These are phyloP conservation scores for Siderastrea radians DNA, from an alignment of 92 coral and sea anemone species.

Conservation along the genomic window DNA sequence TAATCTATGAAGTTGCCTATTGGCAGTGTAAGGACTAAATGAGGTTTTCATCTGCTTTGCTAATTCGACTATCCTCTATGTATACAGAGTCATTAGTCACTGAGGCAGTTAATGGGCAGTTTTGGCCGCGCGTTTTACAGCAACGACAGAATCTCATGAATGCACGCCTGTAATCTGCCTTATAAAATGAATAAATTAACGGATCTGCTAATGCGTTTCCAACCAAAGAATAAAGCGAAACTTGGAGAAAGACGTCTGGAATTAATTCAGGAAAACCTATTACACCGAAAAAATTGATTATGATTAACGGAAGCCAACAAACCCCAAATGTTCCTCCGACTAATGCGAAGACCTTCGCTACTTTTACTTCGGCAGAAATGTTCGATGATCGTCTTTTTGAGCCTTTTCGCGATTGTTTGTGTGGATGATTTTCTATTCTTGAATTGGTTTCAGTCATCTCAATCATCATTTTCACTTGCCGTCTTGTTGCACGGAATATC, in stretches of 20 bases:
- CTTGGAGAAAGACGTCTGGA: constrained; percentile 66
- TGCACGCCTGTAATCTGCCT: constrained; percentile 86
- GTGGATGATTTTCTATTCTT: background rate
- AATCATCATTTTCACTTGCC: constrained; percentile 82
- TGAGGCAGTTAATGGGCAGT: background rate
- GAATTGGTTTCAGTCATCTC: constrained; percentile 35
- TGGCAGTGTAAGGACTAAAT: background rate
- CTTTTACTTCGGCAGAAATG: constrained; percentile 82
- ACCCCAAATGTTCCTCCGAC: constrained; percentile 80
- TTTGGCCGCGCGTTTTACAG: background rate
- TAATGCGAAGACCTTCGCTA: constrained; percentile 90
- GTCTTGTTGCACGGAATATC: constrained; percentile 83
- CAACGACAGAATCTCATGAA: constrained; percentile 62
- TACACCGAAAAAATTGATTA: constrained; percentile 81
- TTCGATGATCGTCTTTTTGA: constrained; percentile 62
- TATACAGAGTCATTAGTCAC: constrained; percentile 7
- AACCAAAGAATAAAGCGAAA: constrained; percentile 89
- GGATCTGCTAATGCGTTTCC: constrained; percentile 92
- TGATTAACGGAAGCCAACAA: constrained; percentile 92
- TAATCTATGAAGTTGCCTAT: background rate
- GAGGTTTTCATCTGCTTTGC: background rate
- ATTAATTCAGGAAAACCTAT: constrained; percentile 65
- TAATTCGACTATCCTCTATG: constrained; percentile 15
- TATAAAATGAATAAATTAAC: constrained; percentile 87
- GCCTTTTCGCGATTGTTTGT: background rate